Evolutionary conservation across 2,888 invertebrate genomes (phyloP).

Genomic region (Ctena decussata): DNA sequence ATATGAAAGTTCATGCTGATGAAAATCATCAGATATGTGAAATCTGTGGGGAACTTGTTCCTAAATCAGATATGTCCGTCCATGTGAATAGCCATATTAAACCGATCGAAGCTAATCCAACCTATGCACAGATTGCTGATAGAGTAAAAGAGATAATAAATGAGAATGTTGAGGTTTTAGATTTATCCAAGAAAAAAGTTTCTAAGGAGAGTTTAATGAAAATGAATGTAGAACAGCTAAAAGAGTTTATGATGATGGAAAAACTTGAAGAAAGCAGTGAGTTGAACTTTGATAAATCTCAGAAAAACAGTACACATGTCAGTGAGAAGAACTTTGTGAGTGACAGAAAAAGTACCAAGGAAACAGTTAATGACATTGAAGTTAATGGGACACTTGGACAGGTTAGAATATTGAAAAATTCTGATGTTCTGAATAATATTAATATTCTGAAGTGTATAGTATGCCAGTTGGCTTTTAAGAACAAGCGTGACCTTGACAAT

Average conservation of each 20-base stretch:
- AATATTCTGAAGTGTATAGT: no score
- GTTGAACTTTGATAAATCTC: no score
- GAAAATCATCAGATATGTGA: conserved; percentile 38
- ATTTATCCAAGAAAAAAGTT: not conserved
- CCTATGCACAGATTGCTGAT: conserved; percentile 51
- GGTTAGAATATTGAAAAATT: no score
- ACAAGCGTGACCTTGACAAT: not conserved
- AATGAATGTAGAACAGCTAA: conserved; percentile 16
- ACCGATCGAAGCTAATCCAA: conserved; percentile 46
- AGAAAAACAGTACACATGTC: no score
- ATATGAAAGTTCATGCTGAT: conserved; percentile 43
- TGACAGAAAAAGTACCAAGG: no score
- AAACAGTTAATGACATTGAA: no score
- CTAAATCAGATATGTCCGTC: conserved; percentile 29
- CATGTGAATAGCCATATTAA: conserved; percentile 45
- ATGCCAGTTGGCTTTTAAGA: not conserved
- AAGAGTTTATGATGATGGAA: not conserved
- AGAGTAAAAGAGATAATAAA: conserved; percentile 49
- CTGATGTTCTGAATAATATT: no score
- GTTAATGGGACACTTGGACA: no score
- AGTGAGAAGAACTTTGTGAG: no score
- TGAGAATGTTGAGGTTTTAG: conserved; percentile 22
- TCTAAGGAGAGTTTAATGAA: not conserved
- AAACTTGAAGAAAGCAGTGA: no score
- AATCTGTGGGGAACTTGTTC: conserved; percentile 47